Evolutionary conservation across 2,113 vertebrate species (phyloP), one percentile per base, ranked within the genome.

Genomic region (Megaceryle maxima): DNA sequence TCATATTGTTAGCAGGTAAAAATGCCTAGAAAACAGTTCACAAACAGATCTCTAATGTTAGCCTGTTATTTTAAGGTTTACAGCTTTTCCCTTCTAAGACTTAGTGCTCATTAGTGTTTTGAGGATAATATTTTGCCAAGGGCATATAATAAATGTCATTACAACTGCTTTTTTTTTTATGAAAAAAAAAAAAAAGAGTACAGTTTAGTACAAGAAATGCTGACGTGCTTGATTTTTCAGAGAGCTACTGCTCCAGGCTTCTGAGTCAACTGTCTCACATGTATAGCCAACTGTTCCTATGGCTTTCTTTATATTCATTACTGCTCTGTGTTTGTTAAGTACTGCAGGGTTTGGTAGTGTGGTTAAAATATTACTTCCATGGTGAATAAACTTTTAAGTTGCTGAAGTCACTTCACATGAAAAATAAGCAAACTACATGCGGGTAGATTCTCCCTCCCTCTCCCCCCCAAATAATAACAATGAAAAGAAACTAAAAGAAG

Each of bases 371-470:
- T 39, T 84, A 24, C 12, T 87, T 72, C 53, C 3, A 4, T 5
- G 16, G 21, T 28, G 24, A 86, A 78, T 64, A 56, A 46, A 60
- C 35, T 70, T 41, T 70, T 21, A 70, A 86, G 39, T 46, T 74
- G 19, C 29, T 78, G 35, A 33, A 88, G 28, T 64, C 56, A 66
- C 50, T 93, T 68, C 22, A 19, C 31, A 37, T 88, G 43, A 63
- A 68, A 87, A 81, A 50, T 29, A 81, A 87, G 60, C 7, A 43
- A 92, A 67, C 29, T 76, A 11, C 57, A 29, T 35, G 22, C 37
- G 24, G 4, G 16, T 43, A 63, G 60, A 13, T 7, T 39, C 37
- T 44, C 10, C 3, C 1, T 1, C 4, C 4, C 3, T 8, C 5
- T 6, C 19, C 8, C 5, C 8, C 19, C 8, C n/a, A 28, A 51